Base-by-base conservation (phyloP, 2,888 invertebrate genomes). In the Hypomecis atomaria region DNA sequence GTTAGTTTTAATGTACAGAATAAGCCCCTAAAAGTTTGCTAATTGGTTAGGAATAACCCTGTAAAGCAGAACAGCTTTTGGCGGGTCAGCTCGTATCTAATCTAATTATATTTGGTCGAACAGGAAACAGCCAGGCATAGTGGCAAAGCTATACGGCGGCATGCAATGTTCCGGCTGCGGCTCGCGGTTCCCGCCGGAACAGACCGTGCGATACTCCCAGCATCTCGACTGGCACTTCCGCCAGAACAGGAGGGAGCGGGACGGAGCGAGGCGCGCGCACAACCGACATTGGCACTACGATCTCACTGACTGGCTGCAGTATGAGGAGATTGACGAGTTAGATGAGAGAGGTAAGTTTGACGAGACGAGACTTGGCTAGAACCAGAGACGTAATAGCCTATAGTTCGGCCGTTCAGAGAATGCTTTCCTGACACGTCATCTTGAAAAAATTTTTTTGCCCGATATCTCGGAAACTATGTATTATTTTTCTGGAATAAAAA, bases 191-290 rank as follows among this genome's bases (percentile, higher is more conserved):
- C 96, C 97, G 10, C 96, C 97, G 0, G 97, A 98, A 87, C 96
- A 96, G 81, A 97, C 97, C 7, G 96, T 96, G 72, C 95, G 96
- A 69, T 99, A 99, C 89, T 97, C 96, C 77, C 97, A 98, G 84
- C 99, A 99, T 90, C 94, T 99, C 66, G 99, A 99, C 92, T 99
- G 99, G 99, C 99, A 99, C 92, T 99, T 99, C 92, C 93, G 98
- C 0, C 97, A 98, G 87, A 99, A 99, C 92, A 57, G 98, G 1
- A 94, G 96, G 59, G 98, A 98, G 76, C 95, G 98, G 71, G 97
- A 97, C 81, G 96, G 97, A 0, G 96, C 96, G 0, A 94, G 97
- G 9, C 96, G 97, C 57, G 97, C 97, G 0, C 96, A 96, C 78
- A 96, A 96, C 37, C 93, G 99, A 4, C 95, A 96, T 78, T 99